Percentiles rank a stretch among this genome's conserved stretches.
These are phyloP conservation scores for Spea bombifrons DNA, from an alignment of 2,113 vertebrate genomes.

Conservation along the genomic window DNA sequence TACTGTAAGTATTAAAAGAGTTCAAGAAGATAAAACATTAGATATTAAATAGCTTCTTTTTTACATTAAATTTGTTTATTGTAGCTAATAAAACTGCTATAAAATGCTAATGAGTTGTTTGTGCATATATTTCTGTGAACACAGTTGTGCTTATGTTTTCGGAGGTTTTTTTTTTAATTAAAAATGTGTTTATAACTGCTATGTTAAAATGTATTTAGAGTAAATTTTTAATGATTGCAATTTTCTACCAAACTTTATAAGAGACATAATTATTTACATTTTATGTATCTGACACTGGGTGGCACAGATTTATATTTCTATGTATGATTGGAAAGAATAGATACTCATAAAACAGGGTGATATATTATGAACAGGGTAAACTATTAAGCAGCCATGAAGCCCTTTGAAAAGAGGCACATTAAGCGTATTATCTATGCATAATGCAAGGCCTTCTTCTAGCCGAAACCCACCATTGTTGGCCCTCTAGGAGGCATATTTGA, in stretches of 20 bases:
- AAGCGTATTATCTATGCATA: too few relatives aligned
- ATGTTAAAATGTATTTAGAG: slow-evolving; percentile 31
- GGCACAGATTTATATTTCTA: slow-evolving; percentile 15
- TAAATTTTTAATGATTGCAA: slow-evolving; percentile 40
- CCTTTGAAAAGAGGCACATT: not conserved
- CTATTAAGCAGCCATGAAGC: not conserved
- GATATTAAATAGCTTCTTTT: slow-evolving; percentile 39
- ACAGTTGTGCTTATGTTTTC: slow-evolving; percentile 37
- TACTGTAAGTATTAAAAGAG: slow-evolving; percentile 34
- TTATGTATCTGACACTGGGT: slow-evolving; percentile 11
- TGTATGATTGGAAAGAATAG: slow-evolving; percentile 16
- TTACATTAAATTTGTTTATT: slow-evolving; percentile 48
- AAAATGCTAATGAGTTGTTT: slow-evolving; percentile 46
- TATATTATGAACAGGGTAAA: not conserved
- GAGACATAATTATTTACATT: slow-evolving; percentile 18
- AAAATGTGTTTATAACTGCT: slow-evolving; percentile 34
- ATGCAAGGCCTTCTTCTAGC: too few relatives aligned
- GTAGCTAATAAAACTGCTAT: slow-evolving; percentile 45
- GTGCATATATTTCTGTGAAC: slow-evolving; percentile 42
- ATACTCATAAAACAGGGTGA: slow-evolving; percentile 4
- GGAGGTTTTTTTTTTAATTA: slow-evolving; percentile 37
- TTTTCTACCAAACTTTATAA: slow-evolving; percentile 23
- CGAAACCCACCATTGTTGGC: too few relatives aligned
- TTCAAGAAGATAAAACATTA: slow-evolving; percentile 31
- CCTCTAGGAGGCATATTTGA: too few relatives aligned